Base-by-base conservation (phyloP, 2,113 vertebrate genomes). In the Engraulis encrasicolus region DNA sequence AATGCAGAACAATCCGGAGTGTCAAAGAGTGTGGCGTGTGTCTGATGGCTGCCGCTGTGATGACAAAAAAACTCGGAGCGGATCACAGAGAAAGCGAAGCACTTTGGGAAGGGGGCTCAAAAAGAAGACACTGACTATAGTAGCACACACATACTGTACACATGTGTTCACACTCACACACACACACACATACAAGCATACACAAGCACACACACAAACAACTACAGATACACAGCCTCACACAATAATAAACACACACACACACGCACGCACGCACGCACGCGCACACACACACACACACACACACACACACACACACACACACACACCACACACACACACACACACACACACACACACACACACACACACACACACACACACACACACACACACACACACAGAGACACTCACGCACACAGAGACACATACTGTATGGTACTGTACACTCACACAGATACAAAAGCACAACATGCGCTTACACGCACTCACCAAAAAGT, bases 1-100 rank as follows among this genome's bases (percentile, higher is more conserved):
- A 83, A 38, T 83, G 71, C 34, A 2, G 50, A 58, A 58, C 74
- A 79, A 71, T 36, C 50, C 81, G 37, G 36, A 83, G 81, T 82
- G 80, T 86, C 83, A 81, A 36, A 78, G 50, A 38, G 40, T 18
- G 78, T 0, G 12, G 27, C 15, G 78, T 19, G 20, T 83, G 78
- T 48, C 74, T 85, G 81, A 66, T 79, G 52, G 71, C 81, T 81
- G 34, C 23, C 84, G 50, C 48, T n/a, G 81, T 38, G 83, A 87
- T 89, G 81, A 87, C n/a, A n/a, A n/a, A n/a, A n/a, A 86, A 89
- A 81, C 74, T 78, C 66, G 18, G 4, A 0, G 50, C 23, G 81
- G 54, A 50, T 54, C 77, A 82, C 54, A 81, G 78, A 78, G 85
- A 71, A 80, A 82, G 66, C 71, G 23, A 23, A 34, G 79, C 61